Percentiles rank a stretch among this genome's conserved stretches.
phyloP scores from a whole-genome alignment of 2,113 vertebrate species.

The Chascanopsetta lugubris region DNA sequence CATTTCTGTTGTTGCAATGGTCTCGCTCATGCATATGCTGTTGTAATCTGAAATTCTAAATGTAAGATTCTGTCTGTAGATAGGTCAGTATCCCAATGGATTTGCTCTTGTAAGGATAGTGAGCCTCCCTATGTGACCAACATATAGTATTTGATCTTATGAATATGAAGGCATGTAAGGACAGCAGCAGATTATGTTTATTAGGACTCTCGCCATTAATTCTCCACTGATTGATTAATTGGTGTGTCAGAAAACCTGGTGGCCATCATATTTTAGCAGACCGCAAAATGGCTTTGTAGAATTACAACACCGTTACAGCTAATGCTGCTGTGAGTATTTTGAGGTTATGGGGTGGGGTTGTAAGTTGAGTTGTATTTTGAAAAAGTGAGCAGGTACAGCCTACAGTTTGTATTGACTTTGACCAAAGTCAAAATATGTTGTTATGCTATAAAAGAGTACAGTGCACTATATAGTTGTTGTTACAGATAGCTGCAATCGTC shows the following conservation, averaged over 20 bases:
- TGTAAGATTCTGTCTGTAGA: not conserved
- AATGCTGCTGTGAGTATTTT: too few species aligned
- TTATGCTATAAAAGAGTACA: too few species aligned
- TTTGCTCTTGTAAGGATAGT: not conserved
- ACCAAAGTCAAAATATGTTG: too few species aligned
- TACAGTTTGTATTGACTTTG: not conserved
- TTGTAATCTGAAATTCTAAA: too few species aligned
- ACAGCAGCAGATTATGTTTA: too few species aligned
- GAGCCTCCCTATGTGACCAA: too few species aligned
- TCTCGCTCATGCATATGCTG: conserved; percentile 33
- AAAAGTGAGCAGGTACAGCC: not conserved
- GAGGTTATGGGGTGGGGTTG: too few species aligned
- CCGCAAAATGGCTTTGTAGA: not conserved
- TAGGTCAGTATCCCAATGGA: not conserved
- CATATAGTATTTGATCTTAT: too few species aligned
- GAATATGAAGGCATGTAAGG: too few species aligned
- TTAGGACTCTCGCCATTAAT: too few species aligned
- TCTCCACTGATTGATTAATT: not conserved
- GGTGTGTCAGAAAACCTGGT: not conserved
- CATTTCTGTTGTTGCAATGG: conserved; percentile 15
- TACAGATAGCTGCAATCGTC: too few species aligned
- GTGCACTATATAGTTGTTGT: too few species aligned
- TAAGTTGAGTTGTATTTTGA: not conserved
- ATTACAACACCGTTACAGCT: not conserved
- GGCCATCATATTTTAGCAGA: not conserved